Evolutionary conservation across 2,797 vertebrate genomes (phyloP).

Genomic region (Ispidina lecontei): DNA sequence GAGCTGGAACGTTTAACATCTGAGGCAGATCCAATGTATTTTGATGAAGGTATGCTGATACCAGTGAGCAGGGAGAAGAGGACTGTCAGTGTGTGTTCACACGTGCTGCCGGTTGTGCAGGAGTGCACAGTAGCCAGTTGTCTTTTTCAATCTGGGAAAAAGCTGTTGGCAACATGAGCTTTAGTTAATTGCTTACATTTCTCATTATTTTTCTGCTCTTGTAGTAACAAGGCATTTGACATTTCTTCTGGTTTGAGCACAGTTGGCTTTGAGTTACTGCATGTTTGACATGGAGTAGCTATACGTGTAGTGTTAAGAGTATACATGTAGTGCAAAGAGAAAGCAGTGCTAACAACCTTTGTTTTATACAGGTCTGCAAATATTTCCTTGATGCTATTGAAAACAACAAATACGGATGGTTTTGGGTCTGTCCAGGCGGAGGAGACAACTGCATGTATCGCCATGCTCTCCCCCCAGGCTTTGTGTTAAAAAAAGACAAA

Average conservation of each 20-base stretch:
- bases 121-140: neutral
- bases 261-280: neutral
- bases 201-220: neutral
- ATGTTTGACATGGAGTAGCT: neutral
- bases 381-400: slow-evolving; percentile 97
- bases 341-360: neutral
- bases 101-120: neutral
- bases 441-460: slow-evolving; percentile 95
- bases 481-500: slow-evolving; percentile 95
- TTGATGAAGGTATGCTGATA: neutral
- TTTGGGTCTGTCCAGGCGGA: slow-evolving; percentile 94
- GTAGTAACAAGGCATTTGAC: neutral
- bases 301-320: neutral
- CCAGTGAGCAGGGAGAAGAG: neutral
- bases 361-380: slow-evolving; percentile 87
- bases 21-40: neutral
- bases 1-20: neutral
- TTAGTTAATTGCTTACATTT: neutral
- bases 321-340: neutral
- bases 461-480: slow-evolving; percentile 94
- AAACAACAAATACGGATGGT: slow-evolving; percentile 98
- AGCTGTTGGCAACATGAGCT: neutral
- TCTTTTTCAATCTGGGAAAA: neutral
- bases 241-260: neutral
- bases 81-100: neutral